Percentiles rank a stretch among this genome's conserved stretches.
Conservation (phyloP, 2,888 invertebrate genomes). For the Tachina grossa region DNA sequence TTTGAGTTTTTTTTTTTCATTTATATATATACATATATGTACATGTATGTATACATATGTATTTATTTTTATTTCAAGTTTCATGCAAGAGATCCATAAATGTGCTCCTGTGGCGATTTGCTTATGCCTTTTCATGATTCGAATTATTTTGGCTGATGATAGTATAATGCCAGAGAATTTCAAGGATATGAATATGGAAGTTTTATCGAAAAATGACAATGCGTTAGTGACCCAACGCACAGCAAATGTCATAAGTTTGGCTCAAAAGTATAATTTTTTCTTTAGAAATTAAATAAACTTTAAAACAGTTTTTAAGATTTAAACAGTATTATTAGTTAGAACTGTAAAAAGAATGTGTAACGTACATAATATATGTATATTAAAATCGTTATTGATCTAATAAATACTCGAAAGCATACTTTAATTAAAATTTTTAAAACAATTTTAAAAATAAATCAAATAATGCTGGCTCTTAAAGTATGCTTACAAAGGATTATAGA, state of each 20-base stretch:
- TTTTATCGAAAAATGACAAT: slow-evolving; percentile 76
- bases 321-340: neutral
- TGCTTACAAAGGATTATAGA: too few relatives aligned
- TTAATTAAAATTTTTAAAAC: too few relatives aligned
- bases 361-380: too few relatives aligned
- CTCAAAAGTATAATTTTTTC: slow-evolving; percentile 77
- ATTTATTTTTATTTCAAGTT: slow-evolving; percentile 75
- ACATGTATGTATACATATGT: neutral
- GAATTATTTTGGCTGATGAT: slow-evolving; percentile 83
- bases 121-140: slow-evolving; percentile 84
- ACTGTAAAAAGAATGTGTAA: too few relatives aligned
- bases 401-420: too few relatives aligned
- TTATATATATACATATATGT: too few relatives aligned
- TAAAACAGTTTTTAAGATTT: neutral
- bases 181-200: slow-evolving; percentile 82
- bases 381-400: too few relatives aligned
- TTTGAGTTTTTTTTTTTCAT: neutral
- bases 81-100: slow-evolving; percentile 81
- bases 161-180: slow-evolving; percentile 82
- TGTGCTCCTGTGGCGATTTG: slow-evolving; percentile 83
- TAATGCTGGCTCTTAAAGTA: too few relatives aligned
- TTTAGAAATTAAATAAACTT: slow-evolving; percentile 51
- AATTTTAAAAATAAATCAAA: too few relatives aligned
- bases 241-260: slow-evolving; percentile 75
- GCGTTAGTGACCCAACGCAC: slow-evolving; percentile 72